Evolutionary conservation across 1,140 invertebrate genomes (phyloP).

Genomic region (Lasaia peninsularis): DNA sequence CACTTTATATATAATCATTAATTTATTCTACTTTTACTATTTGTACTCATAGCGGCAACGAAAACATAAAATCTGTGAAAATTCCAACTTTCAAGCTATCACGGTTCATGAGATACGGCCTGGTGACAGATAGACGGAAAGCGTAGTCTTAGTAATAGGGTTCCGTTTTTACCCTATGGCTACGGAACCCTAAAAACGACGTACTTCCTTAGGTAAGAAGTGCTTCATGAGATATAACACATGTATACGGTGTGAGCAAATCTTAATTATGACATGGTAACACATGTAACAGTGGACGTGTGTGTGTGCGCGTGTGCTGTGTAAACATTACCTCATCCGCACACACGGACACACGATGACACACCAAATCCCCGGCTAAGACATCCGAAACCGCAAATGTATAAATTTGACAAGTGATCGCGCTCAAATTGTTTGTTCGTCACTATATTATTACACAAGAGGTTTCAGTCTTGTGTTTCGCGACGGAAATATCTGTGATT

Average conservation of each 20-base stretch:
- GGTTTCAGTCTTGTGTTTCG: background rate
- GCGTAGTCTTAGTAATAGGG: no score
- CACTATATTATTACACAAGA: background rate
- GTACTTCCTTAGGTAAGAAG: no score
- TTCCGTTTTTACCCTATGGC: no score
- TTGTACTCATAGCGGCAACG: no score
- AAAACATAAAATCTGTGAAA: no score
- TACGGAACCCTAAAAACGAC: no score
- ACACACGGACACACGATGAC: slow-evolving; percentile 17
- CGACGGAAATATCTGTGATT: background rate
- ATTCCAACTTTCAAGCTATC: no score
- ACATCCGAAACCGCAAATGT: slow-evolving; percentile 30
- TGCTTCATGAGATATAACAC: background rate
- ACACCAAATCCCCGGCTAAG: slow-evolving; percentile 24
- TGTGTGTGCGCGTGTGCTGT: slow-evolving; percentile 3
- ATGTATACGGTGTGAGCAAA: background rate
- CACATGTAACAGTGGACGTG: background rate
- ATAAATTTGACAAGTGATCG: slow-evolving; percentile 26
- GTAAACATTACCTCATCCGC: slow-evolving; percentile 14
- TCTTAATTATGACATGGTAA: slow-evolving; percentile 8
- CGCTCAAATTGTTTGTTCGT: slow-evolving; percentile 10
- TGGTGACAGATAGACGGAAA: no score
- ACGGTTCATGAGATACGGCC: no score
- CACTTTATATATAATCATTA: no score
- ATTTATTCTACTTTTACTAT: no score